phyloP scores from a whole-genome alignment of 2,113 vertebrate species.

The Triplophysa dalaica region DNA sequence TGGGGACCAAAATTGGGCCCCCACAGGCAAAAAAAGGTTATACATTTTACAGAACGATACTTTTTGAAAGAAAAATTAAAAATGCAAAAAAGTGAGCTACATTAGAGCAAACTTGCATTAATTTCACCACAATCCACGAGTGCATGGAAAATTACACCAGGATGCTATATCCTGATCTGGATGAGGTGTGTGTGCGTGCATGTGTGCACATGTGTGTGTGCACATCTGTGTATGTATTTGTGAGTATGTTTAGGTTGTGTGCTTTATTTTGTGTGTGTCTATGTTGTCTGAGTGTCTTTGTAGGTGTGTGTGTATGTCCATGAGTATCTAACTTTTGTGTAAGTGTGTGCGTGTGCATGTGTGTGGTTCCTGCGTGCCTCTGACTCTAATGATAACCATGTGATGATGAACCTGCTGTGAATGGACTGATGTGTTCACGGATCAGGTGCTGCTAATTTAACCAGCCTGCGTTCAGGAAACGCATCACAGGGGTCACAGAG shows the following conservation, averaged over 20 bases:
- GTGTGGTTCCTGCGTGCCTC: not conserved
- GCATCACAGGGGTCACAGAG: constrained; percentile 24
- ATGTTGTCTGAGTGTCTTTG: no score
- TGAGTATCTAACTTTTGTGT: not conserved
- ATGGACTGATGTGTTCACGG: constrained; percentile 35
- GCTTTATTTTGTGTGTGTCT: no score
- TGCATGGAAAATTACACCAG: no score
- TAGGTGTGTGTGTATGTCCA: not conserved
- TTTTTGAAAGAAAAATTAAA: no score
- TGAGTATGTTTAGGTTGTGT: no score
- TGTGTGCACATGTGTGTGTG: not conserved
- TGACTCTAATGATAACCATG: constrained; percentile 33
- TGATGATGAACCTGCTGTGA: constrained; percentile 32
- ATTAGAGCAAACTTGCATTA: no score
- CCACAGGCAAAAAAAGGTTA: no score
- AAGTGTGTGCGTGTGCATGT: constrained; percentile 18
- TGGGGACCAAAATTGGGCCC: no score
- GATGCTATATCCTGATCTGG: not conserved
- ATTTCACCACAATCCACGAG: no score
- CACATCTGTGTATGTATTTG: not conserved
- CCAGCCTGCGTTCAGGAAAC: constrained; percentile 37
- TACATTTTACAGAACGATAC: no score
- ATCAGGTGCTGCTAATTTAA: constrained; percentile 58
- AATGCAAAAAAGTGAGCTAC: no score
- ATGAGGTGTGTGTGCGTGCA: not conserved